phyloP scores from a whole-genome alignment of 35 echinoderm and acorn worm species.

The Ophioderma brevispina region DNA sequence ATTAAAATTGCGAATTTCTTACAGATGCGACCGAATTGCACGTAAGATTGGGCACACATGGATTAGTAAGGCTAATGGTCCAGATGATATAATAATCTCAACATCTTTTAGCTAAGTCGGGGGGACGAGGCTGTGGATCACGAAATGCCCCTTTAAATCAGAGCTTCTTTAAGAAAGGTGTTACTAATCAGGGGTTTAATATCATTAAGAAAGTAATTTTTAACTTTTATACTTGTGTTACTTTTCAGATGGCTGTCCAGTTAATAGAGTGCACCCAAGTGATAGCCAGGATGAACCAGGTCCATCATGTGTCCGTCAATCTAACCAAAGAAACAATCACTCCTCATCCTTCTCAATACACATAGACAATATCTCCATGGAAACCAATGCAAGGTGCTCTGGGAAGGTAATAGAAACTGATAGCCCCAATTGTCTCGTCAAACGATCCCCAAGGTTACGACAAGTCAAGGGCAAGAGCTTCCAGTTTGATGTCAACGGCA shows the following conservation, averaged over 20 bases:
- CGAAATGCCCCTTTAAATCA: too few relatives aligned
- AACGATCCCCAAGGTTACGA: background rate
- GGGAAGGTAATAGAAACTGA: background rate
- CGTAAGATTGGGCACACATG: too few relatives aligned
- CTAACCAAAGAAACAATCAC: background rate
- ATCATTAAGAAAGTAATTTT: too few relatives aligned
- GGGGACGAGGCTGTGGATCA: too few relatives aligned
- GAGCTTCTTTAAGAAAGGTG: too few relatives aligned
- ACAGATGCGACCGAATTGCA: too few relatives aligned
- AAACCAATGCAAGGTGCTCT: background rate
- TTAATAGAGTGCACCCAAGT: background rate
- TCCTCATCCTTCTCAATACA: background rate
- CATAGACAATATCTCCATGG: background rate
- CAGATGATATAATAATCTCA: too few relatives aligned
- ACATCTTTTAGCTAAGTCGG: too few relatives aligned
- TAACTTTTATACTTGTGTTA: background rate
- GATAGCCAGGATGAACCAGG: background rate
- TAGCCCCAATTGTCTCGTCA: slow-evolving; percentile 10
- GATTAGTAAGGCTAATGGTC: too few relatives aligned
- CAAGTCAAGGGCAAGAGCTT: slow-evolving; percentile 7
- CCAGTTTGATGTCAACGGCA: slow-evolving; percentile 23
- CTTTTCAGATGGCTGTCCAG: background rate
- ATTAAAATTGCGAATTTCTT: too few relatives aligned
- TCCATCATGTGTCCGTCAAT: background rate
- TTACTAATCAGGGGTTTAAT: too few relatives aligned